phyloP scores from a whole-genome alignment of 1,140 invertebrate genomes.

The Episyrphus balteatus region DNA sequence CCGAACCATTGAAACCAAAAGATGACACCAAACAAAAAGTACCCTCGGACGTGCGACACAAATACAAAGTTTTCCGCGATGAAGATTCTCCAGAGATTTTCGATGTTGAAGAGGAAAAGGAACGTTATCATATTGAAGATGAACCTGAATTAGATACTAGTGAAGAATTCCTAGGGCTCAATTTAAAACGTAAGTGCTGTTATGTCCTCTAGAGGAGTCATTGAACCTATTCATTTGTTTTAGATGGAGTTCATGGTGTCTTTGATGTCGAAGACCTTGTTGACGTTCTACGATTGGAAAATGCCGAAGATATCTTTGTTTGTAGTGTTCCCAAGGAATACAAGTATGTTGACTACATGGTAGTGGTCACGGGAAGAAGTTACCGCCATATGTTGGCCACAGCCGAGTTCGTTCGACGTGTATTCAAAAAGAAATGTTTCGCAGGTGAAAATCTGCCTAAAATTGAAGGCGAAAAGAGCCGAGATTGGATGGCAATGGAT shows the following conservation, averaged over 20 bases:
- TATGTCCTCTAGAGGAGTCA: constrained; percentile 1
- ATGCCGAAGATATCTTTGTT: constrained; percentile 71
- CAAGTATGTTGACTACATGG: constrained; percentile 73
- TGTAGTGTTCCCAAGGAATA: constrained; percentile 59
- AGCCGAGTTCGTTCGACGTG: constrained; percentile 61
- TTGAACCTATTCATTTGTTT: constrained; percentile 18
- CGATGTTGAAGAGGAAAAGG: constrained; percentile 51
- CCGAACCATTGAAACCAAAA: constrained; percentile 6
- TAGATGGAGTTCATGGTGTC: constrained; percentile 68
- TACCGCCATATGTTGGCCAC: constrained; percentile 63
- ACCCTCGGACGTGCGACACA: constrained; percentile 17
- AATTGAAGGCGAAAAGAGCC: constrained; percentile 63
- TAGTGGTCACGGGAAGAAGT: constrained; percentile 64
- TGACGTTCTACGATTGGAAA: constrained; percentile 61
- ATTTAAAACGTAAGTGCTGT: constrained; percentile 41
- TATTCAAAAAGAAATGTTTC: constrained; percentile 64
- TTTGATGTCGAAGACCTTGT: constrained; percentile 82
- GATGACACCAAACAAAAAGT: background rate
- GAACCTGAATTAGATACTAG: constrained; percentile 36
- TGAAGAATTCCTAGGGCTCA: constrained; percentile 39
- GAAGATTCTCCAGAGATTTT: constrained; percentile 50
- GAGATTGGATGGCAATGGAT: constrained; percentile 83
- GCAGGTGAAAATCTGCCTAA: constrained; percentile 54
- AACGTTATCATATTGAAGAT: constrained; percentile 36
- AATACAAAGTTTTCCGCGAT: constrained; percentile 40